Evolutionary conservation across 2,113 vertebrate species (phyloP).

Genomic region (Zingel zingel): DNA sequence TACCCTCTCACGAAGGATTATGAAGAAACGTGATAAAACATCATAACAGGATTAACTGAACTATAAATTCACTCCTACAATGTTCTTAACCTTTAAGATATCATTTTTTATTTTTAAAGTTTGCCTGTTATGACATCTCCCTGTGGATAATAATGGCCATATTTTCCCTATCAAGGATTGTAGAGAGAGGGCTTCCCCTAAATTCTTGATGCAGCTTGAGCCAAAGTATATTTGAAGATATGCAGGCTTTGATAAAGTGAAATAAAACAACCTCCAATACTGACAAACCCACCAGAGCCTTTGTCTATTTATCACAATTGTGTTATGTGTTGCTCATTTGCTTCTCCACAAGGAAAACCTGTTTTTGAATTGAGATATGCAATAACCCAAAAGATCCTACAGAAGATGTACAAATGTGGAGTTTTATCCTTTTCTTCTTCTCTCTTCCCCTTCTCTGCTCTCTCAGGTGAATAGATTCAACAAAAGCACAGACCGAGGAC

Average conservation of each 20-base stretch:
- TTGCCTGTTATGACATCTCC: neutral
- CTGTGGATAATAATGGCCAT: slow-evolving; percentile 25
- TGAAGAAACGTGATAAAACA: neutral
- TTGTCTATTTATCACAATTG: slow-evolving; percentile 4
- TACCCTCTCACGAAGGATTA: neutral
- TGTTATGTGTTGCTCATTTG: slow-evolving; percentile 9
- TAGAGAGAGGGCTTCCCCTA: slow-evolving; percentile 13
- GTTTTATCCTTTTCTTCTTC: neutral
- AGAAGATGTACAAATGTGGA: slow-evolving; percentile 2
- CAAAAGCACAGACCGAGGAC: slow-evolving; percentile 89
- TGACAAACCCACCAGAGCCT: slow-evolving; percentile 24
- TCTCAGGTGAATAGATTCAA: slow-evolving; percentile 91
- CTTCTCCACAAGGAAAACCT: slow-evolving; percentile 2
- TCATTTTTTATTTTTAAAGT: neutral
- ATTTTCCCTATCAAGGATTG: slow-evolving; percentile 29
- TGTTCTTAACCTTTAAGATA: slow-evolving; percentile 2
- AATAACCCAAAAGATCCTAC: slow-evolving; percentile 1
- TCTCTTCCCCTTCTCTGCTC: neutral
- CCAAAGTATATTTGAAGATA: slow-evolving; percentile 8
- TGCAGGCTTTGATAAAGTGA: slow-evolving; percentile 11
- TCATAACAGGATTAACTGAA: slow-evolving; percentile 17
- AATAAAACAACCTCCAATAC: slow-evolving; percentile 10
- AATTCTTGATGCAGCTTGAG: slow-evolving; percentile 21
- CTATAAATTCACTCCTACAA: slow-evolving; percentile 1
- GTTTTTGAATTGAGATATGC: neutral